phyloP scores from a whole-genome alignment of 1,140 invertebrate species.

The Drosophila ananassae region DNA sequence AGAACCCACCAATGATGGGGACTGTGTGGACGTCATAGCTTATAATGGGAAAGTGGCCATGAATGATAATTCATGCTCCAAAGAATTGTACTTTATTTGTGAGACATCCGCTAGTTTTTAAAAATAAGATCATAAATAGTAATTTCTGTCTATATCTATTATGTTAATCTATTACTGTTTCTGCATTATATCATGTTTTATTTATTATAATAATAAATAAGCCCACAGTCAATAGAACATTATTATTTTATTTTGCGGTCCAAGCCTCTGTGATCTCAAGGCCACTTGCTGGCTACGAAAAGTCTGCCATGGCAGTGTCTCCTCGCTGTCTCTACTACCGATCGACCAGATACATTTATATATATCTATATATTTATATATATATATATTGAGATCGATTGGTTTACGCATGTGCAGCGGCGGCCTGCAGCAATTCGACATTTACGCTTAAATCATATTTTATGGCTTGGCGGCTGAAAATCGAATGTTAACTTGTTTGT shows the following conservation, averaged over 20 bases:
- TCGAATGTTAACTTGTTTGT: conserved; percentile 81
- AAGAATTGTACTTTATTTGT: conserved; percentile 8
- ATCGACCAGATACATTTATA: conserved; percentile 2
- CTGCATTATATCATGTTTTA: not conserved
- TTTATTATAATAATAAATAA: conserved; percentile 2
- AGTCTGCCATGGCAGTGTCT: conserved; percentile 40
- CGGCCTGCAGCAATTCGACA: conserved; percentile 50
- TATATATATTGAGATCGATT: conserved; percentile 55
- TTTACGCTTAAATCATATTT: conserved; percentile 82
- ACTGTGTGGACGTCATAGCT: conserved; percentile 16
- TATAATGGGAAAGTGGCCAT: conserved; percentile 13
- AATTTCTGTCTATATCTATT: not conserved
- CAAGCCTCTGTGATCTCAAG: conserved; percentile 17
- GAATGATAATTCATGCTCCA: conserved; percentile 20
- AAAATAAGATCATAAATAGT: not conserved
- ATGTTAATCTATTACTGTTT: too few relatives aligned
- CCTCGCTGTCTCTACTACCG: conserved; percentile 20
- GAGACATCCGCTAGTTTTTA: not conserved
- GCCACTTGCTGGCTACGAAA: conserved; percentile 42
- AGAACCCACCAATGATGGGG: conserved; percentile 23
- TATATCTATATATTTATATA: conserved; percentile 16
- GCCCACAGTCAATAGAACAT: not conserved
- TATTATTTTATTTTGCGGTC: not conserved
- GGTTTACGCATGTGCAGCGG: conserved; percentile 69
- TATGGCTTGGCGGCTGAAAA: conserved; percentile 78